Percentiles rank a stretch among this genome's conserved stretches.
These are phyloP conservation scores for Pachyseris speciosa DNA, from an alignment of 64 coral and sea anemone species.

Conservation along the genomic window DNA sequence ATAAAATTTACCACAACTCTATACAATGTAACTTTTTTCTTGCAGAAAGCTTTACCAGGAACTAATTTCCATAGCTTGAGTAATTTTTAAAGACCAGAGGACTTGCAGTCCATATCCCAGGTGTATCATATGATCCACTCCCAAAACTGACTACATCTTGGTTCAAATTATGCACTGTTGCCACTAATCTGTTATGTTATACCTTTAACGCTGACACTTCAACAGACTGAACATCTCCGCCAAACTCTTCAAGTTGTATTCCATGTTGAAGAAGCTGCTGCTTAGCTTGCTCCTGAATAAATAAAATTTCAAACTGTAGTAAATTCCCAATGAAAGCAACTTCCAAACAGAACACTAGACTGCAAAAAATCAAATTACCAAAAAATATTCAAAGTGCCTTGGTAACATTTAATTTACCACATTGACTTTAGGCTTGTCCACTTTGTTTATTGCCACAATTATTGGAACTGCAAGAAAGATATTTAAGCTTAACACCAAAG, in stretches of 20 bases:
- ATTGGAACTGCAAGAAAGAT: conserved; percentile 77
- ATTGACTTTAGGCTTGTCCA: conserved; percentile 91
- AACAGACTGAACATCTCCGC: conserved; percentile 91
- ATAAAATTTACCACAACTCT: no score
- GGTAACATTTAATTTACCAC: conserved; percentile 82
- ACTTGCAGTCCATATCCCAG: no score
- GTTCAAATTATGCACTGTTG: no score
- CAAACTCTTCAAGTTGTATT: conserved; percentile 97
- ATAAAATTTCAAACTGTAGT: background rate
- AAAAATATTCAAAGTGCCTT: background rate
- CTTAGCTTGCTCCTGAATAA: conserved; percentile 65
- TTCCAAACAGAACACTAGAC: background rate
- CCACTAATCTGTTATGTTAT: no score
- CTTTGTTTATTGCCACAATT: conserved; percentile 97
- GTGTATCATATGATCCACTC: no score
- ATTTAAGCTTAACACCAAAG: background rate
- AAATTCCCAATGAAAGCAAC: background rate
- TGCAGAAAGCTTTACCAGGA: no score
- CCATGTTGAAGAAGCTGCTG: conserved; percentile 87
- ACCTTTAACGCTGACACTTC: conserved; percentile 94
- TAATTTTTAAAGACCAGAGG: no score
- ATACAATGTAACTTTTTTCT: no score
- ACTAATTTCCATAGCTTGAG: no score
- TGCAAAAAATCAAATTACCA: background rate
- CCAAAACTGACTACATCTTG: no score